Conservation (phyloP, 2,888 invertebrate genomes). For the Clusia tigrina region DNA sequence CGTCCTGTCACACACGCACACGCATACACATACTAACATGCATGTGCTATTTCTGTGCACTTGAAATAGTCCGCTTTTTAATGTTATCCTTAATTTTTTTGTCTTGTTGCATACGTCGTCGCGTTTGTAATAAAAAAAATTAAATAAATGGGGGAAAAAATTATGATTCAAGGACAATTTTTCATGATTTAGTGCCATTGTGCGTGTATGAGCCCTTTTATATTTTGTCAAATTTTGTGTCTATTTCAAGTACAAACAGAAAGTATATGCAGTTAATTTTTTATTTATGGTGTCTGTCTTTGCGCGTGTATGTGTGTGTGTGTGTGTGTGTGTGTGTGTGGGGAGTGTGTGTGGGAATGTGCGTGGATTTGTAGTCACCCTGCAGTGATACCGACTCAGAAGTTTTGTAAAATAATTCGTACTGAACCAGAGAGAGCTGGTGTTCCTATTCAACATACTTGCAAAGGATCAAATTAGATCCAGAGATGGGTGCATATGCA, state of each 20-base stretch:
- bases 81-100: not conserved
- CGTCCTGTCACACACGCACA: not conserved
- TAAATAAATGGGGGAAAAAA: no score
- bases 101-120: not conserved
- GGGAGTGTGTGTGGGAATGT: no score
- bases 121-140: not conserved
- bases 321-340: no score
- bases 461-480: no score
- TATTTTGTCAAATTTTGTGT: not conserved
- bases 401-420: no score
- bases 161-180: slow-evolving; percentile 2
- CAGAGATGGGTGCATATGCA: no score
- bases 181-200: slow-evolving; percentile 4
- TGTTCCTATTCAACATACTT: no score
- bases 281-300: no score
- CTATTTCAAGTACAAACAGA: no score
- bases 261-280: slow-evolving; percentile 31
- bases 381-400: no score
- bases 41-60: not conserved
- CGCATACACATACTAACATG: not conserved
- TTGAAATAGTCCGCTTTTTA: not conserved
- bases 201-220: not conserved
- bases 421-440: no score
- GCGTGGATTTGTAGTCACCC: no score
- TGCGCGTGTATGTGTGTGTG: not conserved